These are phyloP conservation scores for Forbesichthys papilliferus DNA, from an alignment of 2,113 vertebrate genomes.

Conservation along the genomic window DNA sequence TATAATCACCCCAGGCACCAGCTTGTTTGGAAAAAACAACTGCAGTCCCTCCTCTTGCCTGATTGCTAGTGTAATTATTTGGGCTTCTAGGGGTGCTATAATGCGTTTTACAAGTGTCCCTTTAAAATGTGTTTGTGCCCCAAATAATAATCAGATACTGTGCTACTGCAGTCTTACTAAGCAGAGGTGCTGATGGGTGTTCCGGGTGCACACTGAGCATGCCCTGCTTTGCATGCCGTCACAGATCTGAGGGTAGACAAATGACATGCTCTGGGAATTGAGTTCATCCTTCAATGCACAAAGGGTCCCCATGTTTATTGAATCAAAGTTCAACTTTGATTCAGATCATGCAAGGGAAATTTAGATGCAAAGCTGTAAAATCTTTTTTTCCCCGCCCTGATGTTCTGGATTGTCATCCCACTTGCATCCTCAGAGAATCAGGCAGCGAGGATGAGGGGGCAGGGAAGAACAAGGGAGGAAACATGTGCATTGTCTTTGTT, in stretches of 20 bases:
- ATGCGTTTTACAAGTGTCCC: not conserved
- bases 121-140: not conserved
- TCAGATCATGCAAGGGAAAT: constrained; percentile 14
- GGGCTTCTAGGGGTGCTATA: not conserved
- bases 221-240: constrained; percentile 37
- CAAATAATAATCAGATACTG: not conserved
- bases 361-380: constrained; percentile 12
- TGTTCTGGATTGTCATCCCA: not conserved
- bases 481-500: constrained; percentile 36
- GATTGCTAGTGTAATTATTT: no score
- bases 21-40: no score
- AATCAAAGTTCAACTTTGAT: constrained; percentile 21
- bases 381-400: not conserved
- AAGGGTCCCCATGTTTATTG: constrained; percentile 15
- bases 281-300: constrained; percentile 18
- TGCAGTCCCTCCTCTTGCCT: no score
- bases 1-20: no score
- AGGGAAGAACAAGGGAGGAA: not conserved
- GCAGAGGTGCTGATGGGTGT: not conserved
- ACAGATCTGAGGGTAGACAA: constrained; percentile 27
- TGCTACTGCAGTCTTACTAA: not conserved
- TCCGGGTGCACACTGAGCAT: constrained; percentile 11
- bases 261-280: constrained; percentile 37
- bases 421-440: constrained; percentile 4
- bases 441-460: not conserved